Base-by-base conservation (phyloP, 2,113 vertebrate genomes). In the Columba livia region DNA sequence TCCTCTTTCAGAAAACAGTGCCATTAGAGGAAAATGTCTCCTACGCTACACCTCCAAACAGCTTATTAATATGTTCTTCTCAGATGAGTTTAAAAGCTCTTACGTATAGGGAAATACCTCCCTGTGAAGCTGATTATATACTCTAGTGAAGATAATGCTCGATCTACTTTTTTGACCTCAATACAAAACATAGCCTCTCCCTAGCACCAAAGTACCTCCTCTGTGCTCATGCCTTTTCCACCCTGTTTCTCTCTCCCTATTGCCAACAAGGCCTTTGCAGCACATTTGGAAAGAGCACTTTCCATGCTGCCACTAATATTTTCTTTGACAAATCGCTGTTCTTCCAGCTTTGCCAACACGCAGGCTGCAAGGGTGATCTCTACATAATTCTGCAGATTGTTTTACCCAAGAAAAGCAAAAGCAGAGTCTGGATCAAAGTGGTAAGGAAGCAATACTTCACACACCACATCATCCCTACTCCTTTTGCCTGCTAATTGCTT, bases 201-300 rank as follows among this genome's bases (percentile, higher is more conserved):
- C 10, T 42, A 42, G 7, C 8, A 42, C 28, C 17, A 47, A 67
- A 82, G 18, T 4, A 51, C 31, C 6, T 50, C 48, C 32, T 79
- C 24, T 71, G 32, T 78, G 6, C 12, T 44, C 61, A 32, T 32
- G 66, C 66, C 7, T 10, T 67, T 85, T 75, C 16, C 32, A 40
- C 2, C 10, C 12, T 16, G 0, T 34, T 78, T 42, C 47, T 58
- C n/a, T n/a, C 44, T 14, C 12, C 4, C 2, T 36, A 0, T 12
- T 51, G 15, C 9, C 38, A 56, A 21, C 21, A 83, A 51, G 3
- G 48, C 2, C 4, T 24, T 29, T 72, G 44, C 47, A 67, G 15
- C 5, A 23, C 29, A 12, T 58, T 54, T 80, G 10, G 21, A 36
- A 70, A 78, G 21, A 42, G 5, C 18, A 34, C 19, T 40, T 38